Evolutionary conservation across 2,888 invertebrate genomes (phyloP).

Genomic region (Parnassius orleans): DNA sequence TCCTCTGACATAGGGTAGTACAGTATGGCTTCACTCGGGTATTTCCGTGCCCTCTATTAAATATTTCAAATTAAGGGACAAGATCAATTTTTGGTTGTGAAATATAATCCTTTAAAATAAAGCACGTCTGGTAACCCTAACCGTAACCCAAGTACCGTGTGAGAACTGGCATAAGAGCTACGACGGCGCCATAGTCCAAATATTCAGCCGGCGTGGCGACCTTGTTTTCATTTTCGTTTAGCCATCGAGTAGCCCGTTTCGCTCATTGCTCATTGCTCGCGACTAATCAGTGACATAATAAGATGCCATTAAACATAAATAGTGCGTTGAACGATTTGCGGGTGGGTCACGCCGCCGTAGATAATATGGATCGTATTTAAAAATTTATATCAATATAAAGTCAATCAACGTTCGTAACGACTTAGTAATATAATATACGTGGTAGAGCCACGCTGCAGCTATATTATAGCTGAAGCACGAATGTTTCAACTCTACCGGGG

Average conservation of each 20-base stretch:
- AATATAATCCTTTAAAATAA: too few species aligned
- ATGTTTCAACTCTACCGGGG: too few species aligned
- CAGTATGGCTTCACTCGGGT: too few species aligned
- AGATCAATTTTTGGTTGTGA: too few species aligned
- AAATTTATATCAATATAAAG: too few species aligned
- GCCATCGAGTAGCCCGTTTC: constrained; percentile 40
- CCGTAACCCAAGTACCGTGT: constrained; percentile 5
- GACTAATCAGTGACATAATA: constrained; percentile 52
- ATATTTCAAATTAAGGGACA: too few species aligned
- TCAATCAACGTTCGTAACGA: too few species aligned
- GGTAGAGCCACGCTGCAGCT: too few species aligned
- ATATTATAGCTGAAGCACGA: too few species aligned
- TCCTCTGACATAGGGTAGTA: too few species aligned
- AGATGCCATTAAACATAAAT: constrained; percentile 22
- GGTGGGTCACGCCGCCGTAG: constrained; percentile 3
- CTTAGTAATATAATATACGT: too few species aligned
- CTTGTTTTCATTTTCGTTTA: constrained; percentile 76
- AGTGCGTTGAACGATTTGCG: constrained; percentile 5
- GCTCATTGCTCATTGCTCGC: constrained; percentile 47
- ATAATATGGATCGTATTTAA: neutral
- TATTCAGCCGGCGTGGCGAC: constrained; percentile 67
- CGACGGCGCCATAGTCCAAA: constrained; percentile 51
- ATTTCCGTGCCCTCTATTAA: too few species aligned
- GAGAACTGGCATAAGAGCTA: constrained; percentile 3
- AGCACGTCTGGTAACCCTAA: neutral